A percentile compares a stretch with the other conserved stretches of the same genome.
Conservation (phyloP, 1,140 invertebrate species). For the Pseudomyrmex sp. region DNA sequence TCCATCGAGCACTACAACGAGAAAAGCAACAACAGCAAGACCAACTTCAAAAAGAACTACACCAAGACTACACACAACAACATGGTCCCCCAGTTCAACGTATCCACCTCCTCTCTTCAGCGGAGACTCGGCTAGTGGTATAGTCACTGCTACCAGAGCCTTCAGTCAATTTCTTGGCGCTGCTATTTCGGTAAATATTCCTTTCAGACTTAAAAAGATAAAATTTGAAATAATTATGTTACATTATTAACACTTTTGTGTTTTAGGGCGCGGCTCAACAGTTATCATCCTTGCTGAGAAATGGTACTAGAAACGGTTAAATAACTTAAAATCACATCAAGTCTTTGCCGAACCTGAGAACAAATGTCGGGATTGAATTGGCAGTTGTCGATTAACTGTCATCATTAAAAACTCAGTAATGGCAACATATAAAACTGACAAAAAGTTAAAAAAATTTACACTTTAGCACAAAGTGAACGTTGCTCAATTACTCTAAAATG, state of each 20-base stretch:
- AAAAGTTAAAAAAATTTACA: constrained; percentile 24
- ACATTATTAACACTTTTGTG: constrained; percentile 38
- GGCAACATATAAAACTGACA: constrained; percentile 8
- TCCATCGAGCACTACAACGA: constrained; percentile 61
- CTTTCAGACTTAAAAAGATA: not conserved
- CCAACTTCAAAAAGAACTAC: constrained; percentile 57
- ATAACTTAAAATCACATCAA: constrained; percentile 47
- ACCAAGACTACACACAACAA: constrained; percentile 60
- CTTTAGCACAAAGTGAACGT: constrained; percentile 15
- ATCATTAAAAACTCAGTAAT: constrained; percentile 11
- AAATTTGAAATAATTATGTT: not conserved
- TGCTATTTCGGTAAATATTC: constrained; percentile 88
- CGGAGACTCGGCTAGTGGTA: constrained; percentile 71
- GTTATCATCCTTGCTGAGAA: constrained; percentile 83
- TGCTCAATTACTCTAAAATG: constrained; percentile 9
- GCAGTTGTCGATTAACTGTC: constrained; percentile 16
- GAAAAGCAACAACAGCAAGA: constrained; percentile 68
- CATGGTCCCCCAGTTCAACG: constrained; percentile 78
- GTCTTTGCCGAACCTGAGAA: constrained; percentile 4
- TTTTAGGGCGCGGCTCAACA: constrained; percentile 85
- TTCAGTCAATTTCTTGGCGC: constrained; percentile 91
- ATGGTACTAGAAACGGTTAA: constrained; percentile 77
- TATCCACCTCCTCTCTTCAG: constrained; percentile 83
- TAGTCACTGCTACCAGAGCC: constrained; percentile 89
- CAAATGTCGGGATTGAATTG: constrained; percentile 19